Evolutionary conservation across 2,113 vertebrate genomes (phyloP), one percentile per base, ranked within the genome.

Genomic region (Sinocyclocheilus anshuiensis): DNA sequence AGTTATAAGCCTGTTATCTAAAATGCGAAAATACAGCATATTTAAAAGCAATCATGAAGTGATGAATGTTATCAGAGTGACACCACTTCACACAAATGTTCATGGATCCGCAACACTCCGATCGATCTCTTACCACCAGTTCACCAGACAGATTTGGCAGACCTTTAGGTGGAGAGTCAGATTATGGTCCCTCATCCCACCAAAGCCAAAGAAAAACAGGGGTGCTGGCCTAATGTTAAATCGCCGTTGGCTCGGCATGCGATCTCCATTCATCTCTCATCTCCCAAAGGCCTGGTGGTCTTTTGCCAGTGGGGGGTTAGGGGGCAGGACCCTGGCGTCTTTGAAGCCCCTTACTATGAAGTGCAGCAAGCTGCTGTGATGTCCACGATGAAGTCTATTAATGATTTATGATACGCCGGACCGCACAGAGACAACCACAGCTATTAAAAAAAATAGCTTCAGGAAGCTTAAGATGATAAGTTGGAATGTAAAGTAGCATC

Each of bases 281-380:
- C 1, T 55, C 76, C 6, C 29, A 61, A 81, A 81, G 36, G 53
- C 77, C 77, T n/a, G 22, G 33, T 79, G 53, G 57, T 39, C 78
- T 63, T 61, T 57, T 59, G 33, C 78, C 29, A 42, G 33, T n/a
- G 57, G 78, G 55, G 11, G 16, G 45, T 39, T 22, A 50, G 22
- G 36, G 36, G 59, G 18, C 63, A 82, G 57, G 39, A 65, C 79
- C 79, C 61, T 67, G 9, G 79, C 42, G 4, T 18, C 39, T 81
- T 67, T 82, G 63, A 69, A 69, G 24, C 24, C 80, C 57, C 22
- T 65, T 18, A 24, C 78, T 81, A 82, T 33, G n/a, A 82, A 82
- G 63, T 20, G 10, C 16, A 63, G 18, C 12, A n/a, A 24, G 6
- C 39, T 81, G 6, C 39, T 81, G 39, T 63, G 59, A 48, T 69